phyloP scores from a whole-genome alignment of 2,888 invertebrate species.

The Cremastinae sp. region DNA sequence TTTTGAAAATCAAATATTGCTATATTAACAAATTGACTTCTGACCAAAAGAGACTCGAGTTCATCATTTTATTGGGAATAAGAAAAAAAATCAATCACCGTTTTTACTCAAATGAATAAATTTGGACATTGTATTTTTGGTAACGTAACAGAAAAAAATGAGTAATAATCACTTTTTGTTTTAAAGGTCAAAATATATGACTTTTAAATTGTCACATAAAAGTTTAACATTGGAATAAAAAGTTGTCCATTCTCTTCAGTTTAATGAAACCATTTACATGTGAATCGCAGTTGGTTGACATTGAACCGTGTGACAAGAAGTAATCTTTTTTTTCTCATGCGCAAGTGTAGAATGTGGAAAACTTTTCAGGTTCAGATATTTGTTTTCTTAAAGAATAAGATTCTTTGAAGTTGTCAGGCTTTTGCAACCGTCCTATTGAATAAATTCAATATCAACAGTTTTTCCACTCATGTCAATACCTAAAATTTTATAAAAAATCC shows the following conservation, averaged over 20 bases:
- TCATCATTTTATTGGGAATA: background rate
- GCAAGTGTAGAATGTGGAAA: too few species aligned
- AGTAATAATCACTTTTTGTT: background rate
- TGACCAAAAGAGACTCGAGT: background rate
- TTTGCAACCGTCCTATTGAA: background rate
- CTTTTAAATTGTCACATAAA: background rate
- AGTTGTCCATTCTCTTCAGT: constrained; percentile 2
- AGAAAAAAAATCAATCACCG: background rate
- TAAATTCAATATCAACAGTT: background rate
- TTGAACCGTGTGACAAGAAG: background rate
- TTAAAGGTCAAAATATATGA: background rate
- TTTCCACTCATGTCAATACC: too few species aligned
- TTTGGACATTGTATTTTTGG: too few species aligned
- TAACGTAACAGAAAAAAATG: background rate
- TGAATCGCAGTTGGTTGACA: background rate
- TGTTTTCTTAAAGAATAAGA: too few species aligned
- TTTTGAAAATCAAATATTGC: too few species aligned
- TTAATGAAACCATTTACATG: constrained; percentile 20
- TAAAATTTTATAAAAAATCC: too few species aligned
- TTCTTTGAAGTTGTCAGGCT: too few species aligned
- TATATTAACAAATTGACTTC: too few species aligned
- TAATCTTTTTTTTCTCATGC: background rate
- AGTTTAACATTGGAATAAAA: background rate
- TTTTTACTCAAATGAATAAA: background rate
- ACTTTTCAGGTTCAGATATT: too few species aligned